phyloP scores from a whole-genome alignment of 2,888 invertebrate species.

The Orchestes rusci region DNA sequence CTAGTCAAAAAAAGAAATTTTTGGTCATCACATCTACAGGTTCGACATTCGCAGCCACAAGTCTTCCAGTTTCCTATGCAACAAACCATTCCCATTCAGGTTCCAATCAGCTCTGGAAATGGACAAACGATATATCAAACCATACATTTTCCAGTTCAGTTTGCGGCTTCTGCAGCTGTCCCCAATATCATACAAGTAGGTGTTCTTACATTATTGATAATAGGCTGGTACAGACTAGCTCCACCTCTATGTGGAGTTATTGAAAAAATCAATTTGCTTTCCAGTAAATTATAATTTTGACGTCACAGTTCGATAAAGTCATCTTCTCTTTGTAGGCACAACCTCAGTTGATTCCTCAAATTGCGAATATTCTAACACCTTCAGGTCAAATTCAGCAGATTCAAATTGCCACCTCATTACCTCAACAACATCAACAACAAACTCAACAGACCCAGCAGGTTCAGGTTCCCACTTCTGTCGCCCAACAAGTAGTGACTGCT shows the following conservation, averaged over 20 bases:
- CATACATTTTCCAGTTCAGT: slow-evolving; percentile 87
- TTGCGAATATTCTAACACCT: slow-evolving; percentile 65
- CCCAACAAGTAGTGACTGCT: slow-evolving; percentile 36
- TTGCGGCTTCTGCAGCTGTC: slow-evolving; percentile 55
- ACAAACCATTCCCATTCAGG: slow-evolving; percentile 83
- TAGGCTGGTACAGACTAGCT: too few species aligned
- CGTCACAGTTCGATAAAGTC: too few species aligned
- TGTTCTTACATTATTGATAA: too few species aligned
- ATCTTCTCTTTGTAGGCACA: slow-evolving; percentile 41
- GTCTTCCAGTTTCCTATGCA: slow-evolving; percentile 64
- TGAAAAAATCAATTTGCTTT: too few species aligned
- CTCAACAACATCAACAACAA: slow-evolving; percentile 31
- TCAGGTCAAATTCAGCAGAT: slow-evolving; percentile 72
- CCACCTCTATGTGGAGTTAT: too few species aligned
- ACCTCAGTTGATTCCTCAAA: slow-evolving; percentile 65
- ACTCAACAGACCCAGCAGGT: slow-evolving; percentile 40
- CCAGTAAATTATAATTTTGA: not conserved
- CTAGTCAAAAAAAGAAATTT: slow-evolving; percentile 5
- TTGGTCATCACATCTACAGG: slow-evolving; percentile 17
- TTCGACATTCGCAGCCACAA: slow-evolving; percentile 30
- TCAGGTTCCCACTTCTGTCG: slow-evolving; percentile 40
- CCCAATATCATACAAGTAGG: slow-evolving; percentile 48
- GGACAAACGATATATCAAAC: slow-evolving; percentile 95
- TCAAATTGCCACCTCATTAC: slow-evolving; percentile 55
- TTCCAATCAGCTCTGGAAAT: slow-evolving; percentile 73